phyloP scores from a whole-genome alignment of 1,140 invertebrate genomes.

The Drosophila sp. region DNA sequence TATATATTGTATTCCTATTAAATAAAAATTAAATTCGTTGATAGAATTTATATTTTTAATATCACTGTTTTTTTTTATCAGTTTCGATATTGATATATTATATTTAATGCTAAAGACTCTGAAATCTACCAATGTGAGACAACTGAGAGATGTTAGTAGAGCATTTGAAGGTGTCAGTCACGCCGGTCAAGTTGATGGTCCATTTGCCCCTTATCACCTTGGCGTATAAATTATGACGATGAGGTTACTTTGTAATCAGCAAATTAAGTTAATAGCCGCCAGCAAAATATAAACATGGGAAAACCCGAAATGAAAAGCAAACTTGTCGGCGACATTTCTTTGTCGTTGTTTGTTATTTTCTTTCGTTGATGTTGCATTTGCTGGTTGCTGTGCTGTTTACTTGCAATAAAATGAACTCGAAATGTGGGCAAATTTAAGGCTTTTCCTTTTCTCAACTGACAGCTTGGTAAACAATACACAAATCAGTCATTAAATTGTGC shows the following conservation, averaged over 20 bases:
- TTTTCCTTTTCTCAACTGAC: conserved; percentile 29
- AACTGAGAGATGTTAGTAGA: background rate
- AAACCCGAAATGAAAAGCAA: conserved; percentile 49
- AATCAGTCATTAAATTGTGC: conserved; percentile 70
- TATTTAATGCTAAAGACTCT: too few species aligned
- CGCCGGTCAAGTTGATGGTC: conserved; percentile 9
- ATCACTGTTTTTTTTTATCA: too few species aligned
- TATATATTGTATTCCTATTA: too few species aligned
- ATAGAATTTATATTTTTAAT: too few species aligned
- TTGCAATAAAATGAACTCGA: conserved; percentile 23
- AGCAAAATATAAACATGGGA: conserved; percentile 41
- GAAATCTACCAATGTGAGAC: too few species aligned
- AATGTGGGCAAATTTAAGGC: conserved; percentile 49
- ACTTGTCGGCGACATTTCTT: conserved; percentile 44
- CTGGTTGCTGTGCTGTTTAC: conserved; percentile 4
- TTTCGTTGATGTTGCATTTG: conserved; percentile 2
- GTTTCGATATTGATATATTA: too few species aligned
- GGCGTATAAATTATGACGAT: conserved; percentile 67
- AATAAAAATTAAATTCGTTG: too few species aligned
- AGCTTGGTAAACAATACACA: conserved; percentile 53
- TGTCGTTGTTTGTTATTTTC: background rate
- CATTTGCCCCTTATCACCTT: conserved; percentile 64
- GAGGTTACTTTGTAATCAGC: conserved; percentile 78
- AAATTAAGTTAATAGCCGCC: conserved; percentile 74
- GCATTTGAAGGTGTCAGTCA: background rate